Evolutionary conservation across 2,888 invertebrate genomes (phyloP).

Genomic region (Chironomus riparius): DNA sequence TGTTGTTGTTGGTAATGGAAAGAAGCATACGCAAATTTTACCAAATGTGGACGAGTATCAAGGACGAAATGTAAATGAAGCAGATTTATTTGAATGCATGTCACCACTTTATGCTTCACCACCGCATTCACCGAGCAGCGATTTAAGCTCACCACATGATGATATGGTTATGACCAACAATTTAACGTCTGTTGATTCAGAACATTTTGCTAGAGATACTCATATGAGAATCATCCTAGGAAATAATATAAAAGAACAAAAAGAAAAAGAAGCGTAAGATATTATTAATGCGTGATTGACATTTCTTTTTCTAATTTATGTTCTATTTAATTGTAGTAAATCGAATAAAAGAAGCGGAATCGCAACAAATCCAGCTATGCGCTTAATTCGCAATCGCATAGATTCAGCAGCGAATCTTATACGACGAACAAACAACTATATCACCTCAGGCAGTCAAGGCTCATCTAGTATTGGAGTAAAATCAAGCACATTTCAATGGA

Average conservation of each 20-base stretch:
- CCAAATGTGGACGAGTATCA: slow-evolving; percentile 43
- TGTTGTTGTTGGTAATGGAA: slow-evolving; percentile 33
- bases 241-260: slow-evolving; percentile 36
- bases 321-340: slow-evolving; percentile 37
- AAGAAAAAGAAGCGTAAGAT: slow-evolving; percentile 30
- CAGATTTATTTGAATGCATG: slow-evolving; percentile 43
- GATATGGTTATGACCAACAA: slow-evolving; percentile 35
- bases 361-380: slow-evolving; percentile 77
- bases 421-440: slow-evolving; percentile 42
- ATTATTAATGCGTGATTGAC: neutral
- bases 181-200: slow-evolving; percentile 46
- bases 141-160: slow-evolving; percentile 47
- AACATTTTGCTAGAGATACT: slow-evolving; percentile 82
- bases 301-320: neutral
- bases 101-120: slow-evolving; percentile 74
- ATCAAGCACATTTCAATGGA: slow-evolving; percentile 44
- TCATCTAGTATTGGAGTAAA: slow-evolving; percentile 44
- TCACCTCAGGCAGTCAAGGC: slow-evolving; percentile 39
- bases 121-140: slow-evolving; percentile 62
- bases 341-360: slow-evolving; percentile 75
- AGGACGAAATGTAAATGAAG: slow-evolving; percentile 32
- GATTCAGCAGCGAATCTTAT: slow-evolving; percentile 44
- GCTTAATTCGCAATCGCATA: slow-evolving; percentile 53
- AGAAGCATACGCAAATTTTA: slow-evolving; percentile 41
- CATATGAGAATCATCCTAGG: slow-evolving; percentile 85